phyloP scores from a whole-genome alignment of 2,113 vertebrate genomes.

The Spizaetus ornatus region DNA sequence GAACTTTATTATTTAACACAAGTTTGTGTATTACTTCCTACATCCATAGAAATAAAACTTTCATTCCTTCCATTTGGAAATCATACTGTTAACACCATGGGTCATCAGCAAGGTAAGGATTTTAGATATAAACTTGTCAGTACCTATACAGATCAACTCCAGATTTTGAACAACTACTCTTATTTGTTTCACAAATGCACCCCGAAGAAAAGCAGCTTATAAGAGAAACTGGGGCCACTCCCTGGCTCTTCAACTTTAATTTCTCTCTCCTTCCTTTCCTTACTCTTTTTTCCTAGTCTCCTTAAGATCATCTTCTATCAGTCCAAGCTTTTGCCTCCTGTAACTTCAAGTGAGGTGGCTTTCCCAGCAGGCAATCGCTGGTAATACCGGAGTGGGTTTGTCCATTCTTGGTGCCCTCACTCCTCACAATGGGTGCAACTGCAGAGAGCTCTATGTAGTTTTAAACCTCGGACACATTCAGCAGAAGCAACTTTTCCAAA shows the following conservation, averaged over 20 bases:
- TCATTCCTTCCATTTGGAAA: neutral
- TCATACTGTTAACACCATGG: neutral
- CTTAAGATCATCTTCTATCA: neutral
- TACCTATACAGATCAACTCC: neutral
- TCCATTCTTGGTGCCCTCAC: neutral
- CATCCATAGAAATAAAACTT: neutral
- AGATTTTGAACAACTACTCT: neutral
- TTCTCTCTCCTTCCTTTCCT: neutral
- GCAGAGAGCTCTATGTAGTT: neutral
- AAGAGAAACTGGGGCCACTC: neutral
- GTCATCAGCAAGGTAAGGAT: neutral
- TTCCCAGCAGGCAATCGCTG: neutral
- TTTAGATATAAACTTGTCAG: neutral
- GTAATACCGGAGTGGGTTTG: accelerated
- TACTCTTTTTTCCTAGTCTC: neutral
- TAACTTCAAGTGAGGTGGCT: neutral
- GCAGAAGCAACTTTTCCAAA: neutral
- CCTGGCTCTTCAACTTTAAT: neutral
- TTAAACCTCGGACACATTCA: neutral
- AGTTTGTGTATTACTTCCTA: neutral
- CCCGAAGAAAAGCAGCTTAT: neutral
- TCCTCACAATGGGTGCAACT: neutral
- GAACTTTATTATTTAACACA: neutral
- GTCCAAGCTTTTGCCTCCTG: neutral
- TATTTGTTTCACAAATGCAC: neutral